Evolutionary conservation across 2,797 vertebrate genomes (phyloP), one percentile per base, ranked within the genome.

Genomic region (Notolabrus celidotus): DNA sequence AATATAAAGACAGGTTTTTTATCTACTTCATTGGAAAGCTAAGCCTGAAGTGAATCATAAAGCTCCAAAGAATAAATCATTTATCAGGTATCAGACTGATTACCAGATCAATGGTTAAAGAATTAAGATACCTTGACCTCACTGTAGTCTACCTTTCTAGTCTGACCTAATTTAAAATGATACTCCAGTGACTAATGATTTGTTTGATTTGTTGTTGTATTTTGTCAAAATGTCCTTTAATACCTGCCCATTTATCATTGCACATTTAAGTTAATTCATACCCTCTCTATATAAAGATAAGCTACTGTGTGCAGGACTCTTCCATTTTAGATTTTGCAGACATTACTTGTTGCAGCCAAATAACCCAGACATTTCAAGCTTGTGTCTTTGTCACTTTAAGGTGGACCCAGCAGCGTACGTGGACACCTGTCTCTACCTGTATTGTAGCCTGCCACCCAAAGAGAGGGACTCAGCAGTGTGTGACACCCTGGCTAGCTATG

Each of bases 401-500:
- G 86, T 97, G 17, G 91, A 95, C 12, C 96, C 96, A 0, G 72
- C 79, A 0, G 93, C 92, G 0, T 97, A 96, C 77, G 67, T 95
- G 0, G 92, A 95, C 42, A 88, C 96, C 2, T 98, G 97, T 66
- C 75, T 96, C 62, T 96, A 95, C 20, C 64, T 95, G 72, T 92
- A 91, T 87, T 97, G 96, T 39, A 84, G 55, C 49, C 78, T 80
- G 0, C 62, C 74, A 0, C 64, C 67, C 1, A 14, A 34, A 2
- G 77, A 79, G 1, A 87, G 83, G 9, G 74, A 67, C 0, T 27
- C 43, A 0, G 90, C 92, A 0, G 85, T 94, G 67, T 98, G 97
- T 0, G 90, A 95, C 85, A 97, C 96, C 0, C 83, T 97, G n/a
- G 94, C 96, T 50, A 93, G 85, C 82, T 97, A 97, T 0, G 90